A percentile compares a stretch with the other conserved stretches of the same genome.
These are phyloP conservation scores for Microdon myrmicae DNA, from an alignment of 2,888 invertebrate genomes.

Conservation along the genomic window DNA sequence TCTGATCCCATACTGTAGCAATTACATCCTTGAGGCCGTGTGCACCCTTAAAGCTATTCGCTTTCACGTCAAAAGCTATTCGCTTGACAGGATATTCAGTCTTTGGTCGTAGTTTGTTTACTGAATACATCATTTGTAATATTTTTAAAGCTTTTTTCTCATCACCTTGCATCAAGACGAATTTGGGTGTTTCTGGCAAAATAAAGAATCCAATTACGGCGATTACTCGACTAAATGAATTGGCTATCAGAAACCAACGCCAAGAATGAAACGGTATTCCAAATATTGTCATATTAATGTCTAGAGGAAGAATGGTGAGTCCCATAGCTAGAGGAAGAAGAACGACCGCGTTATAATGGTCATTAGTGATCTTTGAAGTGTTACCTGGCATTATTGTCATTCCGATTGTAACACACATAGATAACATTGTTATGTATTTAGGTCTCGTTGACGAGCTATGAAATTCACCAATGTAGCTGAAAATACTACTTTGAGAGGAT, in stretches of 20 bases:
- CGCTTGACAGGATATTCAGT: constrained; percentile 69
- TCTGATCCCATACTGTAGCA: constrained; percentile 61
- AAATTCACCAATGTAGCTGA: constrained; percentile 70
- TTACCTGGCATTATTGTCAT: constrained; percentile 68
- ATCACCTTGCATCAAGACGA: constrained; percentile 73
- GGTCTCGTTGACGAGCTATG: constrained; percentile 66
- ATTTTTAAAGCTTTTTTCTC: constrained; percentile 71
- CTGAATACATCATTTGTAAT: constrained; percentile 71
- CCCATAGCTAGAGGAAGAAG: constrained; percentile 75
- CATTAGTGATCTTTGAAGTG: too few relatives aligned
- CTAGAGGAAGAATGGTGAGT: constrained; percentile 74
- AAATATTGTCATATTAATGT: constrained; percentile 68
- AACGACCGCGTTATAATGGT: too few relatives aligned
- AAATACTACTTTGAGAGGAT: constrained; percentile 66
- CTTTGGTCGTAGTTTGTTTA: constrained; percentile 66
- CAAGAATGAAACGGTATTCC: constrained; percentile 76
- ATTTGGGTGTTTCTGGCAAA: constrained; percentile 85
- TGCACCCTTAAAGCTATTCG: constrained; percentile 58
- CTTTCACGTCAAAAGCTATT: constrained; percentile 55
- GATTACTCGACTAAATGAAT: constrained; percentile 73
- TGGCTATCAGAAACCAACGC: constrained; percentile 76
- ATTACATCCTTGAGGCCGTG: constrained; percentile 57
- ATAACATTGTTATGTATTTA: constrained; percentile 69
- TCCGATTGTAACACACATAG: constrained; percentile 69
- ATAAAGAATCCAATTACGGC: constrained; percentile 71